phyloP scores from a whole-genome alignment of 2,113 vertebrate species.

The Motacilla alba region DNA sequence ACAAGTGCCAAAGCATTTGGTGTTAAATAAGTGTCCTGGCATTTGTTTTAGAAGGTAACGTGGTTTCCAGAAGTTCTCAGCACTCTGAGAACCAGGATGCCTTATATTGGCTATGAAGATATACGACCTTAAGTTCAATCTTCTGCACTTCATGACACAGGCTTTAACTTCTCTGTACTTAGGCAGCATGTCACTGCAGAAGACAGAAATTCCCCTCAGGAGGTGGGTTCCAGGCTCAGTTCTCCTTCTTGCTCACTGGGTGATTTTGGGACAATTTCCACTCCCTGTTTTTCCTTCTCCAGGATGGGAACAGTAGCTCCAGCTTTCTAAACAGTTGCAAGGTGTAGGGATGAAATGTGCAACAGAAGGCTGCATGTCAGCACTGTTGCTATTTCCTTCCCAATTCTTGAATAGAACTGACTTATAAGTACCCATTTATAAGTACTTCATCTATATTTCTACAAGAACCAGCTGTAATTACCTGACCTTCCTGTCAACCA shows the following conservation, averaged over 20 bases:
- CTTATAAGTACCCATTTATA: background rate
- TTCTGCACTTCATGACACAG: background rate
- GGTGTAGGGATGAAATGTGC: background rate
- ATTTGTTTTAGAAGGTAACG: background rate
- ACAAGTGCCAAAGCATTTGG: background rate
- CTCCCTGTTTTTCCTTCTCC: background rate
- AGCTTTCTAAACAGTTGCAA: background rate
- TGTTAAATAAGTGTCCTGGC: background rate
- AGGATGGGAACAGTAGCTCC: background rate
- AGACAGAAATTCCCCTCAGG: background rate
- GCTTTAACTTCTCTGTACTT: background rate
- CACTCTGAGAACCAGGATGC: background rate
- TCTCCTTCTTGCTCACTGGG: background rate
- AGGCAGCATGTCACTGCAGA: background rate
- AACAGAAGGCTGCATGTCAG: background rate
- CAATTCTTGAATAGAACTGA: background rate
- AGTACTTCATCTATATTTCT: background rate
- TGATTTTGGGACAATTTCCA: background rate
- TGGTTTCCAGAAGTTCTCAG: background rate
- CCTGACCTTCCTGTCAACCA: background rate
- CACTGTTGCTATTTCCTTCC: background rate
- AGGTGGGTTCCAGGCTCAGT: background rate
- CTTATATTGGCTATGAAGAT: background rate
- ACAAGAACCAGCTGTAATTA: background rate
- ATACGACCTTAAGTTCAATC: background rate